Base-by-base conservation (phyloP, 37 sponge, comb jelly and placozoan genomes). In the Haliclona indistincta region DNA sequence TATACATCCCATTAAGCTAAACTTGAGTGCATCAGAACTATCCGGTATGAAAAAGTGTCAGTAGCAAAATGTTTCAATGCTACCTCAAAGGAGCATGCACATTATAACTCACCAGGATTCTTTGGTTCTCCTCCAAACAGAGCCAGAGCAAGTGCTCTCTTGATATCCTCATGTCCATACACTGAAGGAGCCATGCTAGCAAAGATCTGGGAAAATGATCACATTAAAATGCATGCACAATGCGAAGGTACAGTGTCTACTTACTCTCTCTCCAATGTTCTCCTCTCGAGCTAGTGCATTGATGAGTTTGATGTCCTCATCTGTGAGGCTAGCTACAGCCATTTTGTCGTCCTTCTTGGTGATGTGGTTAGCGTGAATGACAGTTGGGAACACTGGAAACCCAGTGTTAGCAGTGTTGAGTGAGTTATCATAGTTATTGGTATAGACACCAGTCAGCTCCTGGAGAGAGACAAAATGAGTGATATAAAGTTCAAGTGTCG, bases 321-420 rank as follows among this genome's bases (percentile, higher is more conserved):
- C 99, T 13, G 97, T 98, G 43, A 98, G 91, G 68, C 70, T 83
- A 30, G 86, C 81, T 28, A 98, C 89, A 3, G 89, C 91, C 39
- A 63, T 74, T 52, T 93, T 93, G 77, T 95, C 94, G 20, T 98
- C 99, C 73, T 89, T 98, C 75, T 84, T 93, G 44, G 64, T 78
- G 55, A 98, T 78, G 73, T 93, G 84, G 84, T 98, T 98, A 28
- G 99, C 99, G 52, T 93, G 83, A 51, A 98, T 98, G 49, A 98
- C 92, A 26, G 99, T 98, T 4, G 94, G 93, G 84, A 98, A 98
- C 40, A 98, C 95, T 3, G 99, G 99, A 54, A 98, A 98, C 22
- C 99, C 99, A n/a, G n/a, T n/a, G 64, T 95, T 98, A 34, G 94
- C 93, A n/a, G 91, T 98, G 79, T 98, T 95, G 43, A 98, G 81